Base-by-base conservation (phyloP, 2,888 invertebrate species). In the Carpatolechia fugitivella region DNA sequence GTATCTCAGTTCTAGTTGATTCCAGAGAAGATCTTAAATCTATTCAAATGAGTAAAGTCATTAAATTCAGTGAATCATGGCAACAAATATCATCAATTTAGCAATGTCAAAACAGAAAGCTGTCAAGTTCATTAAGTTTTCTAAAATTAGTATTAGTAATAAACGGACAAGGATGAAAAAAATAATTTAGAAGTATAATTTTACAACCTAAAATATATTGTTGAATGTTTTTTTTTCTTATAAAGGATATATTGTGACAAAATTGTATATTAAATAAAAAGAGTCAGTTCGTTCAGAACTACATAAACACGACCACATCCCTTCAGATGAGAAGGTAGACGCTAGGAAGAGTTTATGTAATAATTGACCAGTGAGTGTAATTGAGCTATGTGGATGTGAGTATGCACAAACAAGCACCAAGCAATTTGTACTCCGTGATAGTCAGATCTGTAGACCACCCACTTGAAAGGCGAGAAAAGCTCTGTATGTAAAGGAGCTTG, bases 341-440 rank as follows among this genome's bases (percentile, higher is more conserved):
- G 63, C 67, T 77, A 74, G 76, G 77, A 82, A 78, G 72, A 71
- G 70, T 76, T 80, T 68, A 68, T 72, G 63, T 75, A 76, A 78
- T 82, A 79, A 82, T 81, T 77, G 80, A 74, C 66, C 67, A 70
- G 68, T 55, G 57, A 66, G 62, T 67, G 74, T 82, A 79, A 82
- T 80, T 75, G 78, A 80, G 74, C 72, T 77, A n/a, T 76, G 73
- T 71, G 63, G 70, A 65, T 62, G 71, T 73, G 65, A 70, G 66
- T 70, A 72, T 70, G 70, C 69, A 70, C 71, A 76, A 72, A 76
- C 72, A 69, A 74, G 73, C 64, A 70, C 62, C 59, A 62, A 66
- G 74, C 76, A 78, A 80, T 82, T 82, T 82, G 76, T 78, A 68
- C 71, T 67, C 24, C 69, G 68, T 72, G 72, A 76, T 74, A 71